A percentile compares a stretch with the other conserved stretches of the same genome.
Conservation (phyloP, 1,140 invertebrate genomes). For the Ostrea denselamellosa region DNA sequence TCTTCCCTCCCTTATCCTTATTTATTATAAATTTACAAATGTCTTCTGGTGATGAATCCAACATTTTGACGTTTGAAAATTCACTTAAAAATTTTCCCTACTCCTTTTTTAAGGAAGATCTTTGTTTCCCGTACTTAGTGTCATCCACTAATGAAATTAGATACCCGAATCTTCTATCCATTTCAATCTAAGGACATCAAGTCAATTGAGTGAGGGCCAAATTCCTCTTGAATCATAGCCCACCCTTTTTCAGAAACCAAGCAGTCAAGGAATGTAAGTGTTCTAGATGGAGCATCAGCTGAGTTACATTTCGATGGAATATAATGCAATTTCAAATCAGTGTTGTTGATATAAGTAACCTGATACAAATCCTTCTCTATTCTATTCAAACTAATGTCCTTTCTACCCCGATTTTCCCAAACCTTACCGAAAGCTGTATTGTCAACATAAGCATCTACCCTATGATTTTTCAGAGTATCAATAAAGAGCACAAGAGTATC, state of each 20-base stretch:
- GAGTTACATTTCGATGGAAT: conserved; percentile 14
- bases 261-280: too few species aligned
- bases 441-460: conserved; percentile 53
- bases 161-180: conserved; percentile 19
- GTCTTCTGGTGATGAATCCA: conserved; percentile 8
- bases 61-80: not conserved
- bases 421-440: conserved; percentile 10
- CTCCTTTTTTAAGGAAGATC: not conserved
- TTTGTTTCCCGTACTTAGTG: conserved; percentile 41
- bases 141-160: not conserved
- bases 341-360: conserved; percentile 38
- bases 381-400: conserved; percentile 1
- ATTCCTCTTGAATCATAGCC: too few species aligned
- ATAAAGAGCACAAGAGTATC: not conserved
- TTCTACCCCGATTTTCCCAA: conserved; percentile 22
- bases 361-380: conserved; percentile 40
- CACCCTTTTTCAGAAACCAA: too few species aligned
- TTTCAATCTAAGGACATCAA: not conserved
- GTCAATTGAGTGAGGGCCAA: too few species aligned
- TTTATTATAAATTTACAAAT: not conserved
- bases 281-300: too few species aligned
- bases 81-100: not conserved
- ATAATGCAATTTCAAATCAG: conserved; percentile 43
- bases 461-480: conserved; percentile 28
- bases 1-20: conserved; percentile 46